phyloP scores from a whole-genome alignment of 2,797 vertebrate species.

The Scyliorhinus canicula region DNA sequence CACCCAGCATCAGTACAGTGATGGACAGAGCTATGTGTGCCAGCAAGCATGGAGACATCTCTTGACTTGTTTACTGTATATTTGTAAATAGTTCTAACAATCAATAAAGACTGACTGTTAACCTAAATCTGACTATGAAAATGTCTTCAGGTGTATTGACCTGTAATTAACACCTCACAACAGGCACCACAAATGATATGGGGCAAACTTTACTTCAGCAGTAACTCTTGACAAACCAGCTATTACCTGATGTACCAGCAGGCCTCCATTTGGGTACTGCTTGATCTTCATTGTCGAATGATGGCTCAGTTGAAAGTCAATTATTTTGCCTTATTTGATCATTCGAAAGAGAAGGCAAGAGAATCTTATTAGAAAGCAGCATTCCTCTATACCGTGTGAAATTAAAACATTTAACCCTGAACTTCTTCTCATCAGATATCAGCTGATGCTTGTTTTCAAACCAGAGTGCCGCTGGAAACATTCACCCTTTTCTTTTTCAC shows the following conservation, averaged over 20 bases:
- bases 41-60: too few species aligned
- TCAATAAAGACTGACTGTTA: too few species aligned
- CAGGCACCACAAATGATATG: not conserved
- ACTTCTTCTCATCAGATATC: not conserved
- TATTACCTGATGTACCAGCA: not conserved
- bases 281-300: not conserved
- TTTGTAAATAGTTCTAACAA: too few species aligned
- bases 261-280: not conserved
- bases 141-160: too few species aligned
- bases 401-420: not conserved
- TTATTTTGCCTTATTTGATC: not conserved
- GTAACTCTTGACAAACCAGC: not conserved
- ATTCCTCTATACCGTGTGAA: not conserved
- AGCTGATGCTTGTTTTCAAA: too few species aligned
- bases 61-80: too few species aligned
- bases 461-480: not conserved
- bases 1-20: too few species aligned
- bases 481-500: not conserved
- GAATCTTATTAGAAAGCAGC: not conserved
- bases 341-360: not conserved
- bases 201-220: not conserved
- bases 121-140: too few species aligned
- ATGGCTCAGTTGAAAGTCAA: not conserved
- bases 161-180: too few species aligned
- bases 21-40: too few species aligned